Conservation (phyloP, 2,888 invertebrate species). For the Oeneis ivallda region DNA sequence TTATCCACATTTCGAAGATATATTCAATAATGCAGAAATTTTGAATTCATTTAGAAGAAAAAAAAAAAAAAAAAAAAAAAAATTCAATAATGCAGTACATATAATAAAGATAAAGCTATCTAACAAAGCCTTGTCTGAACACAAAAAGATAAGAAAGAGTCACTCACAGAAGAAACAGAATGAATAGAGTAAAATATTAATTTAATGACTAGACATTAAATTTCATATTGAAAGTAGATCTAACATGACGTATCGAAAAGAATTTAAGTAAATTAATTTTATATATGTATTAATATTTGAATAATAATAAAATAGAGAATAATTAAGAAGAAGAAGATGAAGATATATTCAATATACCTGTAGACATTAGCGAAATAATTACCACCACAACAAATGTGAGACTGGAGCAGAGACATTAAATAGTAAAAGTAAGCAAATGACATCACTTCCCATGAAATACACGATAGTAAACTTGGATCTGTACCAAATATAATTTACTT, state of each 20-base stretch:
- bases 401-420: slow-evolving; percentile 1
- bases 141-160: too few species aligned
- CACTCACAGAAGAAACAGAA: too few species aligned
- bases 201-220: too few species aligned
- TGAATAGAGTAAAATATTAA: neutral
- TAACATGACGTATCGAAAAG: neutral
- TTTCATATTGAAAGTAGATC: too few species aligned
- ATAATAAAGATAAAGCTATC: neutral
- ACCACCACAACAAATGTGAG: neutral
- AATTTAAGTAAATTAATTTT: neutral
- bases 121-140: too few species aligned
- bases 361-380: neutral
- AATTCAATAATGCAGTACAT: too few species aligned
- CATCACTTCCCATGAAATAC: slow-evolving; percentile 11
- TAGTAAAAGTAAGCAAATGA: slow-evolving; percentile 28
- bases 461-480: slow-evolving; percentile 50
- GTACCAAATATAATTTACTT: slow-evolving; percentile 54
- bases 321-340: neutral
- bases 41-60: too few species aligned
- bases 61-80: too few species aligned
- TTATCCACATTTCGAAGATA: neutral
- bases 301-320: too few species aligned
- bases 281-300: too few species aligned
- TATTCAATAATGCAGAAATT: neutral
- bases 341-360: too few species aligned